Conservation (phyloP, 2,888 invertebrate genomes). For the Empis stercorea region DNA sequence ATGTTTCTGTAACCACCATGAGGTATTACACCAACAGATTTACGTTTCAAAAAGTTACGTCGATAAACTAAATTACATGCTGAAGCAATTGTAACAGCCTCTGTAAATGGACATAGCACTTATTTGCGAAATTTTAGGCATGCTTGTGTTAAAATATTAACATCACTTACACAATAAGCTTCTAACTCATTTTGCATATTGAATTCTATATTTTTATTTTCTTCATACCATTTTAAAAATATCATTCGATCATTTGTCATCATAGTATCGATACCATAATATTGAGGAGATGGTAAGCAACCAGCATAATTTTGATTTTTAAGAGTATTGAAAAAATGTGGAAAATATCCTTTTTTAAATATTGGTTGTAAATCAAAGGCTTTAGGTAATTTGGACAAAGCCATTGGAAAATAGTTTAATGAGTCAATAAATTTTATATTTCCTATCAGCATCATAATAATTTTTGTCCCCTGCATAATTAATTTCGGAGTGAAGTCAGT, state of each 20-base stretch:
- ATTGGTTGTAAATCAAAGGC: too few relatives aligned
- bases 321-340: not conserved
- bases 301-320: not conserved
- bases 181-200: not conserved
- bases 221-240: conserved; percentile 2
- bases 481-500: not conserved
- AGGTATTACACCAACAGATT: not conserved
- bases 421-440: not conserved
- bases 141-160: conserved; percentile 4
- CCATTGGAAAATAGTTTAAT: too few relatives aligned
- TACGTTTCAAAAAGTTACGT: not conserved
- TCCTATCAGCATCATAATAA: not conserved
- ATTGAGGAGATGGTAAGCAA: too few relatives aligned
- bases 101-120: not conserved
- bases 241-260: not conserved
- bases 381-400: too few relatives aligned
- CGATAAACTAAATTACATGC: conserved; percentile 1
- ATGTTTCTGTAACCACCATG: not conserved
- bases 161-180: conserved; percentile 5
- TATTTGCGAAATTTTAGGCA: conserved; percentile 6
- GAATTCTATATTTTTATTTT: conserved; percentile 1
- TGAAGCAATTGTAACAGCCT: not conserved
- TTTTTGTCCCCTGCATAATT: not conserved
- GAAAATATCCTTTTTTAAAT: conserved; percentile 5
- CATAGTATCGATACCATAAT: not conserved